Percentiles rank a stretch among this genome's conserved stretches.
Evolutionary conservation across 2,888 invertebrate species (phyloP).

Genomic region (Lysandra bellargus): DNA sequence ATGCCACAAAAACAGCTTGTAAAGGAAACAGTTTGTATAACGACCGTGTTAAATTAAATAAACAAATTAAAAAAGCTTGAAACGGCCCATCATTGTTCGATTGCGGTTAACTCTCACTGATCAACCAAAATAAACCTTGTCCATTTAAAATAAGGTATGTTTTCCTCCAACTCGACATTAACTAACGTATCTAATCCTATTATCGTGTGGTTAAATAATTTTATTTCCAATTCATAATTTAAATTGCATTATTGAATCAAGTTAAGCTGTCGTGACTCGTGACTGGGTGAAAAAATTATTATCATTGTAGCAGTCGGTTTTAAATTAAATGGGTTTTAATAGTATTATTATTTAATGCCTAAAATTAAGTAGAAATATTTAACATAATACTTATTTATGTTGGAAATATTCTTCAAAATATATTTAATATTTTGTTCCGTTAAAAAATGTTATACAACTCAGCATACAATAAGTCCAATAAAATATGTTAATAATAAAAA

Average conservation of each 20-base stretch:
- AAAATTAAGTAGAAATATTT: not conserved
- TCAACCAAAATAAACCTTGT: not conserved
- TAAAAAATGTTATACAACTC: not conserved
- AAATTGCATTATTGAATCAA: constrained; percentile 28
- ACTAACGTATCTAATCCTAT: constrained; percentile 35
- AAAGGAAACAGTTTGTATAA: constrained; percentile 73
- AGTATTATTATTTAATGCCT: not conserved
- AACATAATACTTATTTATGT: not conserved
- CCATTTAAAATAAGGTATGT: not conserved
- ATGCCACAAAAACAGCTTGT: constrained; percentile 74
- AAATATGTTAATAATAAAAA: constrained; percentile 33
- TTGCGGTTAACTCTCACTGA: constrained; percentile 32
- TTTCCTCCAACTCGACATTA: not conserved
- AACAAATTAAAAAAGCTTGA: constrained; percentile 75
- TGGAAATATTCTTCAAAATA: not conserved
- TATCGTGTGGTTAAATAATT: constrained; percentile 30
- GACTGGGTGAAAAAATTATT: constrained; percentile 16
- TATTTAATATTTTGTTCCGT: not conserved
- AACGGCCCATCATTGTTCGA: constrained; percentile 54
- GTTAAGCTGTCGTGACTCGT: constrained; percentile 29
- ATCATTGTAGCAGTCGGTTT: not conserved
- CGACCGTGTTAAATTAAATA: constrained; percentile 78
- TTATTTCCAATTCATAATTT: constrained; percentile 29
- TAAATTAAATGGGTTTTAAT: not conserved
- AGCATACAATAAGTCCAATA: not conserved